Conservation (phyloP, 1,140 invertebrate species). For the Adelges cooleyi region DNA sequence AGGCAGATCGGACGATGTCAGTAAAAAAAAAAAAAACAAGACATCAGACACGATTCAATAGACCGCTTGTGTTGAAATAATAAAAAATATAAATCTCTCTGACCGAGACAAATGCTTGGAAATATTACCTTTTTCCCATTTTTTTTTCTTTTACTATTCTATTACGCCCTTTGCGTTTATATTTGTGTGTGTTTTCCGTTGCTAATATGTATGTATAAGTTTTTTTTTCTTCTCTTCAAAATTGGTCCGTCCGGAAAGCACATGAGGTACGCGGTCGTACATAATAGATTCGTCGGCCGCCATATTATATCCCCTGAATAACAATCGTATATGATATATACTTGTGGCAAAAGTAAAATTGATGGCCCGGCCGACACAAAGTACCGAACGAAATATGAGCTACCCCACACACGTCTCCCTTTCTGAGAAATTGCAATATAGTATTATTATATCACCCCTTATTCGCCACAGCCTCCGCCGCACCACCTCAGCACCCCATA, state of each 20-base stretch:
- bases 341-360: conserved; percentile 28
- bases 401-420: background rate
- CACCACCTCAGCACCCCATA: background rate
- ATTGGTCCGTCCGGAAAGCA: conserved; percentile 14
- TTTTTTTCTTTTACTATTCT: too few relatives aligned
- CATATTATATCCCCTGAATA: conserved; percentile 13
- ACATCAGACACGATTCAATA: too few relatives aligned
- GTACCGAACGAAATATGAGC: conserved; percentile 28
- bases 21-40: too few relatives aligned
- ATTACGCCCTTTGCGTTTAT: too few relatives aligned
- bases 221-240: conserved; percentile 1
- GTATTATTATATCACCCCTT: conserved; percentile 11
- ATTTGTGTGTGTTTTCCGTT: background rate
- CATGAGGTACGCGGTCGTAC: conserved; percentile 15
- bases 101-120: conserved; percentile 19
- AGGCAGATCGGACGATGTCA: too few relatives aligned
- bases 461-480: too few relatives aligned
- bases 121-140: background rate
- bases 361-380: conserved; percentile 26
- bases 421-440: conserved; percentile 15
- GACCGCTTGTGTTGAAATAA: too few relatives aligned
- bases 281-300: conserved; percentile 25
- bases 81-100: background rate
- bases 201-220: too few relatives aligned
- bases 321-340: conserved; percentile 25